Evolutionary conservation across 2,113 vertebrate species (phyloP), one percentile per base, ranked within the genome.

Genomic region (Macrotis lagotis): DNA sequence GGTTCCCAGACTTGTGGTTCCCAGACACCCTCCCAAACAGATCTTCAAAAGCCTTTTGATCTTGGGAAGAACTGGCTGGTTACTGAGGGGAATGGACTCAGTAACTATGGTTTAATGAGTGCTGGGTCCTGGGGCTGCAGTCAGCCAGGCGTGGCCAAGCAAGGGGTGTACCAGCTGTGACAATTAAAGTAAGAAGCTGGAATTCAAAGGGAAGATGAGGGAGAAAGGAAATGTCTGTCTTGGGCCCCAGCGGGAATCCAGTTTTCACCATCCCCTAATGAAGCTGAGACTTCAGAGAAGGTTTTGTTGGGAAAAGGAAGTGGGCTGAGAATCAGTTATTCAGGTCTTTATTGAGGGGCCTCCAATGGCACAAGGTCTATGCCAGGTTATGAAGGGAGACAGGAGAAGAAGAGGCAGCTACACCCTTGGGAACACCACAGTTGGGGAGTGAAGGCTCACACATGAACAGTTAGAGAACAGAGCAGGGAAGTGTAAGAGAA

Each of bases 1-100:
- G 51, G 93, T 53, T 96, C 91, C 52, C 25, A 66, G 0, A 0
- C 37, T 9, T n/a, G 37, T 50, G 51, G 93, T 53, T 96, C 91
- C 52, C 25, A 66, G 0, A 0, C 37, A 91, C 94, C 88, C 91
- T 90, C 53, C 83, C 88, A 0, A 1, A 49, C 25, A 92, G 93
- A 97, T 95, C 96, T 96, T 96, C 95, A 96, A 95, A 98, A 92
- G 37, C 0, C 0, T 90, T 96, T 97, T 97, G 97, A 97, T 94
- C 92, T 22, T 51, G 49, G 90, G 50, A 90, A 48, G 89, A 94
- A 93, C 11, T 0, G 0, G 50, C 92, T 44, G 37, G 48, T 74
- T 2, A 28, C 48, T 90, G 89, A 25, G 14, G 89, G 88, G 89
- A 90, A 48, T 90, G 89, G 48, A 90, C 47, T 50, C 48, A 28